Base-by-base conservation (phyloP, 2,113 vertebrate species). In the Silurus asotus region DNA sequence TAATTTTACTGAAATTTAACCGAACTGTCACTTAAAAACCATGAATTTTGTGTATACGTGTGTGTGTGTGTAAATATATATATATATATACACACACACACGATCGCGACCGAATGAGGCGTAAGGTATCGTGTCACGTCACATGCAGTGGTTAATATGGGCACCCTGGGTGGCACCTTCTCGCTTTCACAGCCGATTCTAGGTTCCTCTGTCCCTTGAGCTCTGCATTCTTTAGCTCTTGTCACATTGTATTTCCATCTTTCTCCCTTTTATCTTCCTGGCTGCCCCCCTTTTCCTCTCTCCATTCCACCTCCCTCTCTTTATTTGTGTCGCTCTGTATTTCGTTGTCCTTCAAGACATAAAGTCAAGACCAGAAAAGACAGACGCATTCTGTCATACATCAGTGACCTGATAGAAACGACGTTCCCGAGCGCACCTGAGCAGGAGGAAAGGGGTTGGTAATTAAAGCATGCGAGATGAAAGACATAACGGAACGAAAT, bases 331-430 rank as follows among this genome's bases (percentile, higher is more conserved):
- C 25, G 14, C 77, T 79, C 77, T 79, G 20, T 56, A 20, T 58
- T 78, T 13, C 59, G 28, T 45, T 70, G 82, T 74, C 82, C 67
- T 70, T 69, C 23, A 69, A 20, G 14, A 65, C 48, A 19, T 67
- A 3, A 82, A 82, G 64, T 82, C 69, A 82, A 69, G 56, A 67
- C 9, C 81, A 69, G 48, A 28, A 55, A 23, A 82, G 15, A 37
- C 81, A 82, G 49, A 82, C 15, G 37, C 81, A 82, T 1, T 0
- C 15, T 58, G 76, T 28, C 15, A 82, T n/a, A n/a, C 62, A 82
- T 67, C 62, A 82, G 13, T 28, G 48, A 51, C 64, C 81, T 6
- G 15, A 67, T 55, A 82, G 49, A 55, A 37, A 11, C 49, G 20
- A 65, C 65, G 58, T 62, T 8, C 55, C 45, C 14, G 37, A 23